A percentile compares a stretch with the other conserved stretches of the same genome.
phyloP scores from a whole-genome alignment of 2,797 vertebrate genomes.

The Lycodopsis pacificus region DNA sequence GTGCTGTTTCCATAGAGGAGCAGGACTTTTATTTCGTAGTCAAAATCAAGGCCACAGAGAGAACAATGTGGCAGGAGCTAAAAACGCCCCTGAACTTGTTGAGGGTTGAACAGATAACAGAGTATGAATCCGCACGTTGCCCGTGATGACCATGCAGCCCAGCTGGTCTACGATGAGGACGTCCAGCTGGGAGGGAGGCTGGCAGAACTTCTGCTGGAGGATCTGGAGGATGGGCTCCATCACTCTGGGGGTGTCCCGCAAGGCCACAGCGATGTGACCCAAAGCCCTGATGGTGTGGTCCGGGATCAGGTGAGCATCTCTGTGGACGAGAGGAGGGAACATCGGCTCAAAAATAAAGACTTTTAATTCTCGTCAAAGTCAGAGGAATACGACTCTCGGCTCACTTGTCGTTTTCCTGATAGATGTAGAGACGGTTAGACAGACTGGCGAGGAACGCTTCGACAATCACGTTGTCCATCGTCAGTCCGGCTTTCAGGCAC shows the following conservation, averaged over 20 bases:
- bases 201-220: slow-evolving; percentile 99
- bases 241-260: slow-evolving; percentile 95
- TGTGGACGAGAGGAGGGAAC: slow-evolving; percentile 53
- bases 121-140: slow-evolving; percentile 86
- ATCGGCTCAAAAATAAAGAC: not conserved
- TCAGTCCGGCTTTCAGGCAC: slow-evolving; percentile 95
- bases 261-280: slow-evolving; percentile 95
- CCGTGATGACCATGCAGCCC: slow-evolving; percentile 98
- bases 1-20: too few relatives aligned
- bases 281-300: slow-evolving; percentile 97
- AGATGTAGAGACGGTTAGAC: slow-evolving; percentile 98
- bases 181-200: slow-evolving; percentile 95
- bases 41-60: too few relatives aligned
- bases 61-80: not conserved
- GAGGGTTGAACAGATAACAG: not conserved
- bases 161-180: slow-evolving; percentile 98
- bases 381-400: slow-evolving; percentile 34
- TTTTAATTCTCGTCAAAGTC: not conserved
- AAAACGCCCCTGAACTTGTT: too few relatives aligned
- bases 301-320: slow-evolving; percentile 96
- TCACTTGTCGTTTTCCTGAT: slow-evolving; percentile 98
- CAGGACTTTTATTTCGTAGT: too few relatives aligned
- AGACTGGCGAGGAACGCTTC: slow-evolving; percentile 97
- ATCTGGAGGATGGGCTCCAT: slow-evolving; percentile 99
- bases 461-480: slow-evolving; percentile 94